Percentiles rank a stretch among this genome's conserved stretches.
phyloP scores from a whole-genome alignment of 2,113 vertebrate species.

The Phyllostomus discolor region DNA sequence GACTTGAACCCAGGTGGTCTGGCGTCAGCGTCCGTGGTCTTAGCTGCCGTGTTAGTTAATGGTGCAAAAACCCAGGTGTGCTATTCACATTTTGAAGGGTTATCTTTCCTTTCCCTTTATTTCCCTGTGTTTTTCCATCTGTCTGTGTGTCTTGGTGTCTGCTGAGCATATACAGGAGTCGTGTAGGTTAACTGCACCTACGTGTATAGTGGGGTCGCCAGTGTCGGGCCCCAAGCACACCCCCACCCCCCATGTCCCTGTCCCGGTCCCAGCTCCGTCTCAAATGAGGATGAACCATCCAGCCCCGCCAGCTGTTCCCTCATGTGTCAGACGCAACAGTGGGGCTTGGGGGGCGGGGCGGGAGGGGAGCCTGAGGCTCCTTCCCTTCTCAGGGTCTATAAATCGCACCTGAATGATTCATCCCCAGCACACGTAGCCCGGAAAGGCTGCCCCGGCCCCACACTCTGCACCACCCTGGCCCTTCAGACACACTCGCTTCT shows the following conservation, averaged over 20 bases:
- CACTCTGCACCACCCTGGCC: neutral
- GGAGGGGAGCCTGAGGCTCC: neutral
- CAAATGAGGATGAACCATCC: neutral
- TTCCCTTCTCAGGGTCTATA: neutral
- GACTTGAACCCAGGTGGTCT: neutral
- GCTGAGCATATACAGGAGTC: neutral
- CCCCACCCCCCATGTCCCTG: no score
- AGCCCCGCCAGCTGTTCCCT: neutral
- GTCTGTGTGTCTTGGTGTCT: neutral
- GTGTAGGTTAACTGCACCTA: neutral
- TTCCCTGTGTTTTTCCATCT: neutral
- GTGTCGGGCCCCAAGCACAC: neutral
- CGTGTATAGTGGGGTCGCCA: rapidly evolving
- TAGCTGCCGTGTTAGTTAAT: neutral
- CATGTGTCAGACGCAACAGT: neutral
- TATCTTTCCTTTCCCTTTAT: neutral
- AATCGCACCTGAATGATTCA: no score
- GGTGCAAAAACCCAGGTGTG: rapidly evolving
- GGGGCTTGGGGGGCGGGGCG: no score
- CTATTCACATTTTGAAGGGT: neutral
- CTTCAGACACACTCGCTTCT: neutral
- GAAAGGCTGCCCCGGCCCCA: neutral
- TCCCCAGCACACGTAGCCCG: no score
- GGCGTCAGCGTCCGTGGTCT: neutral
- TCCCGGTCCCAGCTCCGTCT: neutral